phyloP scores from a whole-genome alignment of 2,888 invertebrate species.

The Galerucella pusilla region DNA sequence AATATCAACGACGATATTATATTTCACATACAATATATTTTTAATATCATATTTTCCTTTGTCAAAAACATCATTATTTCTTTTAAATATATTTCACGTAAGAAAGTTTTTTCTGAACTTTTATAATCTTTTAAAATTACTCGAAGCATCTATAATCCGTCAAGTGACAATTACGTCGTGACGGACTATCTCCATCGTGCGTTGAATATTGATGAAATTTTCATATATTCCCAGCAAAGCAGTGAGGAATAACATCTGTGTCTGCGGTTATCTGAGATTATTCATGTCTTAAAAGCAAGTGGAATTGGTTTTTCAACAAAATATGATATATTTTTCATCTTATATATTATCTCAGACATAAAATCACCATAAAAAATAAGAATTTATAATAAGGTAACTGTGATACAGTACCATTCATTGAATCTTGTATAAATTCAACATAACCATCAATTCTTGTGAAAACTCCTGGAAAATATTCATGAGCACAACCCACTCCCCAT shows the following conservation, averaged over 20 bases:
- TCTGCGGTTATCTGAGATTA: background rate
- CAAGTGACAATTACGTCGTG: background rate
- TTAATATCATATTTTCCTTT: background rate
- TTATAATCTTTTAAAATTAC: no score
- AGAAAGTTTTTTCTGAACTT: background rate
- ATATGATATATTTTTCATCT: background rate
- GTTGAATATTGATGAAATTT: background rate
- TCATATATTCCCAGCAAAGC: background rate
- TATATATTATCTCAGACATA: background rate
- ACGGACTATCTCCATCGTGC: background rate
- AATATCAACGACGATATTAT: no score
- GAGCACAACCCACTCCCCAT: slow-evolving; percentile 80
- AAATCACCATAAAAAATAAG: background rate
- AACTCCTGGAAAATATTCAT: slow-evolving; percentile 72
- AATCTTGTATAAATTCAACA: slow-evolving; percentile 69
- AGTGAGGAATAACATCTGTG: background rate
- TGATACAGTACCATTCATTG: background rate
- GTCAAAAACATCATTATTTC: background rate
- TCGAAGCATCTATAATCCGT: background rate
- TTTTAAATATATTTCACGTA: background rate
- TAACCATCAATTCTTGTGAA: slow-evolving; percentile 72
- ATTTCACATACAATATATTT: no score
- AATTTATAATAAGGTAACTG: background rate
- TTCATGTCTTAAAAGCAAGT: background rate
- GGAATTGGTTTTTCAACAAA: background rate